Base-by-base conservation (phyloP, 2,113 vertebrate genomes). In the Platichthys flesus region DNA sequence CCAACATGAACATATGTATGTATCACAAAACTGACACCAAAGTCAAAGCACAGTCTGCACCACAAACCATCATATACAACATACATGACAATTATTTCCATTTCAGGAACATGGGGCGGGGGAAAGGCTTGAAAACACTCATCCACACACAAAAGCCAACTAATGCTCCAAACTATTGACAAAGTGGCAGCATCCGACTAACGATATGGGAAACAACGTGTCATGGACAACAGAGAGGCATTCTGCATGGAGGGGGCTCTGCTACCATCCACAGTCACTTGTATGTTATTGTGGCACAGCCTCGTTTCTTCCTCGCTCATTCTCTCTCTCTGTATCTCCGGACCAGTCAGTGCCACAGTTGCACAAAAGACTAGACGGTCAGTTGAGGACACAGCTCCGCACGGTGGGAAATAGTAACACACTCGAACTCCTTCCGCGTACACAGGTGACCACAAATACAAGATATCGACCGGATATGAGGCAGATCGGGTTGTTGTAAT, bases 361-460 rank as follows among this genome's bases (percentile, higher is more conserved):
- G 59, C 80, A 79, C 78, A 72, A 86, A 70, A 76, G 78, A 63
- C 77, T 20, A 82, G 74, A 79, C 76, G 67, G 82, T 90, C 86
- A 85, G 4, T 40, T 81, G 64, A 74, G 71, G 84, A 83, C 83
- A 72, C 54, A 20, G 31, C 28, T 69, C 40, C 40, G 40, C 40
- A 42, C 40, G 63, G 8, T 49, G 21, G 28, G 21, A 66, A 82
- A 54, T 45, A 56, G 51, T 42, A 21, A 15, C 42, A 21, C 0
- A 26, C 0, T 45, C 4, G 16, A 72, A 54, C 21, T 26, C 31
- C 12, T 8, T 1, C 6, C 26, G 21, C 24, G 2, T 14, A 8
- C 13, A 23, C 31, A 60, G 55, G 6, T 58, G 54, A 31, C 28
- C 56, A n/a, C 13, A 40, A 51, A 52, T 61, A 35, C 71, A 56